Evolutionary conservation across 1,140 invertebrate genomes (phyloP), one percentile per base, ranked within the genome.

Genomic region (Platyscapa corneri): DNA sequence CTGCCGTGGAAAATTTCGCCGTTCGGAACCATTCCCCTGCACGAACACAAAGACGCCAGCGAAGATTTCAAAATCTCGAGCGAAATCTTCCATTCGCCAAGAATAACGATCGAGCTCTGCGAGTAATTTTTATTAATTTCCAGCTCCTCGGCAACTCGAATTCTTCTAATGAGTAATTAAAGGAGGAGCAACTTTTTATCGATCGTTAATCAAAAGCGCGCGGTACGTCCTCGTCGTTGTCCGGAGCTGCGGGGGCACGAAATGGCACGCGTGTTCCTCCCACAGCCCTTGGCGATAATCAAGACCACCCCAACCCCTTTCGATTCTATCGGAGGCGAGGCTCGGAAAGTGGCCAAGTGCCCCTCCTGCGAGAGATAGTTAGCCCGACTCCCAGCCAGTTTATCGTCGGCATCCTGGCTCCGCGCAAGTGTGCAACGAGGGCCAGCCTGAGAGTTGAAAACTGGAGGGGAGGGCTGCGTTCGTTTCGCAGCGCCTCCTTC

Each of bases 401-500:
- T 81, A 81, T 70, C 39, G 64, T 32, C 64, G 42, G 65, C 32
- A 81, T 81, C 65, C 79, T 70, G 39, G 53, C 37, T 49, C 7
- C 30, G 65, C 37, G 65, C 79, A 81, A 46, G 12, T 70, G 27
- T 37, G 30, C 30, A 7, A 5, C 42, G 12, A 46, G 12, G 5
- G 12, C n/a, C n/a, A n/a, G n/a, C n/a, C n/a, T n/a, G n/a, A n/a
- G n/a, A n/a, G n/a, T n/a, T n/a, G n/a, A n/a, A n/a, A n/a, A n/a
- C n/a, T 46, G 42, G 42, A 46, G 42, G 42, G 42, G 6, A 12
- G 5, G 5, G 12, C 12, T 12, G 42, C 78, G 14, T 53, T 34
- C 30, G 0, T n/a, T n/a, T n/a, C n/a, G n/a, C n/a, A n/a, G n/a
- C n/a, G n/a, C n/a, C n/a, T n/a, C n/a, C 0, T 16, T 12, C 42